These are phyloP conservation scores for Helogale parvula DNA, from an alignment of 2,113 vertebrate species.

Conservation along the genomic window DNA sequence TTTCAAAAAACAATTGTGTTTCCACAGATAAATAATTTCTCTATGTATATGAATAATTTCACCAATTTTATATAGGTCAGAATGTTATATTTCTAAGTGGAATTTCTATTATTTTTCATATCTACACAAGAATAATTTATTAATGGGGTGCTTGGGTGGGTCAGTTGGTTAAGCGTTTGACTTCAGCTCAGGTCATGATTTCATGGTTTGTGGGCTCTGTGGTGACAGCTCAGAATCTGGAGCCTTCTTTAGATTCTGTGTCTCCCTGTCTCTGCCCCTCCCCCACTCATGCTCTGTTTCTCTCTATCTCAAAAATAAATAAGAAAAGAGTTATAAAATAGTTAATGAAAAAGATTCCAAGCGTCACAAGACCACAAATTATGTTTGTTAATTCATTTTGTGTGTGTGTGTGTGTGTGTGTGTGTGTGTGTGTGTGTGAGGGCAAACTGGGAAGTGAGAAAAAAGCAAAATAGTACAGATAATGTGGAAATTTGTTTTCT, in stretches of 20 bases:
- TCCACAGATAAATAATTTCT: slow-evolving; percentile 55
- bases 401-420: no score
- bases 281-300: no score
- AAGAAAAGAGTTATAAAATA: no score
- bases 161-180: no score
- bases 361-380: neutral
- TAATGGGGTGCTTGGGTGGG: neutral
- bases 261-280: no score
- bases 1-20: slow-evolving; percentile 38
- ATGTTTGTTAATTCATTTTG: neutral
- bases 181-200: no score
- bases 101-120: slow-evolving; percentile 49
- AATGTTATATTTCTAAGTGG: neutral
- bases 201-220: no score
- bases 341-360: neutral
- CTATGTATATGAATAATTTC: slow-evolving; percentile 48
- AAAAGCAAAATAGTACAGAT: neutral
- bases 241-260: no score
- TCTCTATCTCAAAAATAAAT: no score
- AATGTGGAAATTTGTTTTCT: neutral
- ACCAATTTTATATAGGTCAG: slow-evolving; percentile 45
- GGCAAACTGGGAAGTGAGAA: neutral
- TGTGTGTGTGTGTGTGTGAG: no score
- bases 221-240: no score
- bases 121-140: slow-evolving; percentile 33